phyloP scores from a whole-genome alignment of 92 coral and sea anemone species.

The Phenganax subtilis region DNA sequence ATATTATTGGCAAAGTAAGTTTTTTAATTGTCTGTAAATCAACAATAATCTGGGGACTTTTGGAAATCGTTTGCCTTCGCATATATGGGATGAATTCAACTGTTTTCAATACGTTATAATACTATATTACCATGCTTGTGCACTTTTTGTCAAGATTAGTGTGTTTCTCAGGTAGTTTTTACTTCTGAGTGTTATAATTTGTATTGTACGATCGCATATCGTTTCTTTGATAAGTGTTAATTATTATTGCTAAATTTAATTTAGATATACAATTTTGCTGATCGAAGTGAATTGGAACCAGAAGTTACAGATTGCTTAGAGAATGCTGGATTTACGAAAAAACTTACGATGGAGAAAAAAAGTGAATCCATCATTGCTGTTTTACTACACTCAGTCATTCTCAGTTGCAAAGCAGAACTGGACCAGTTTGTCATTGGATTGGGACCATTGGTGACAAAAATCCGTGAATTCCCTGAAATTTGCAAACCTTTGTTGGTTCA shows the following conservation, averaged over 20 bases:
- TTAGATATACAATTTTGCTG: background rate
- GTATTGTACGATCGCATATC: background rate
- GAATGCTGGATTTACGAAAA: constrained; percentile 15
- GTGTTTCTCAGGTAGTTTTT: background rate
- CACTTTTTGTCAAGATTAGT: too few species aligned
- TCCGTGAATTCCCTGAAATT: too few species aligned
- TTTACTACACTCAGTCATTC: background rate
- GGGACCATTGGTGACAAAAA: too few species aligned
- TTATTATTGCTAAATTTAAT: background rate
- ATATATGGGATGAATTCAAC: background rate
- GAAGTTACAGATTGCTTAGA: background rate
- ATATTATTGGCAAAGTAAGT: background rate
- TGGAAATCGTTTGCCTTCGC: background rate
- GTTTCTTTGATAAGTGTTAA: background rate
- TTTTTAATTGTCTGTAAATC: background rate
- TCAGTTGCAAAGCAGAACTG: too few species aligned
- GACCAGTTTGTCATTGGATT: too few species aligned
- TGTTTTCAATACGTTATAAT: background rate
- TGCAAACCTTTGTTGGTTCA: too few species aligned
- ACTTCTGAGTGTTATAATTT: background rate
- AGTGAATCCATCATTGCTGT: background rate
- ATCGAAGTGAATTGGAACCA: background rate
- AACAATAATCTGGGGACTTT: background rate
- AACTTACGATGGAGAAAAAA: background rate
- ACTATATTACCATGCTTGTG: too few species aligned